Evolutionary conservation across 1,140 invertebrate species (phyloP).

Genomic region (Steinernema feltiae): DNA sequence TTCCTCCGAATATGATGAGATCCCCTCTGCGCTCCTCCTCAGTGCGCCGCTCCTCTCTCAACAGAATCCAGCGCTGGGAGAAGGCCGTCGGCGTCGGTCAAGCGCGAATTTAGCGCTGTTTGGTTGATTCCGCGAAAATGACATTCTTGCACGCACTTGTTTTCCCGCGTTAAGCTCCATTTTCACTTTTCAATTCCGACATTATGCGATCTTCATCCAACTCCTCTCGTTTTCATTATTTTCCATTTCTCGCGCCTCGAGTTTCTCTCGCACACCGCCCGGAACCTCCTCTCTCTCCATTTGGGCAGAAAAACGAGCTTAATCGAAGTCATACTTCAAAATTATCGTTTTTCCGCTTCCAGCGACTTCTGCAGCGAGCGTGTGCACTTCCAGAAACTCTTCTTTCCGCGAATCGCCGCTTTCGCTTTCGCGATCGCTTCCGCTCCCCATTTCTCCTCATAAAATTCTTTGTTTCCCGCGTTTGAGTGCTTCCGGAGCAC

Average conservation of each 20-base stretch:
- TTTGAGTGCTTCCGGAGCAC: conserved; percentile 10
- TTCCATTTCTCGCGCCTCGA: too few relatives aligned
- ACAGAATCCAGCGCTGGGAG: too few relatives aligned
- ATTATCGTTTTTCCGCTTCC: background rate
- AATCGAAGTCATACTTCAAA: background rate
- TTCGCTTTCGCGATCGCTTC: background rate
- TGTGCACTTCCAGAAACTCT: background rate
- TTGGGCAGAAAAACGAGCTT: background rate
- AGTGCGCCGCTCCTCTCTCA: too few relatives aligned
- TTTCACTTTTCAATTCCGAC: background rate
- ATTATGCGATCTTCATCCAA: background rate
- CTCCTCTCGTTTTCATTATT: background rate
- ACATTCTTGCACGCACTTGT: background rate
- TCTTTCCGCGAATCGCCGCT: background rate
- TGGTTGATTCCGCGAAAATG: background rate
- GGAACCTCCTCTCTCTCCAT: too few relatives aligned
- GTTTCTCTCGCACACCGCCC: too few relatives aligned
- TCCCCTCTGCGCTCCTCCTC: too few relatives aligned
- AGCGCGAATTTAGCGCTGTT: background rate
- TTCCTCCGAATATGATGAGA: background rate
- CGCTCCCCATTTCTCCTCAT: background rate
- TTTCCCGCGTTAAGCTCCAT: background rate
- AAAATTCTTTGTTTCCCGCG: background rate
- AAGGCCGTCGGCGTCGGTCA: background rate
- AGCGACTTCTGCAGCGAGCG: background rate